These are phyloP conservation scores for Lycaena phlaeas DNA, from an alignment of 2,888 invertebrate genomes.

Conservation along the genomic window DNA sequence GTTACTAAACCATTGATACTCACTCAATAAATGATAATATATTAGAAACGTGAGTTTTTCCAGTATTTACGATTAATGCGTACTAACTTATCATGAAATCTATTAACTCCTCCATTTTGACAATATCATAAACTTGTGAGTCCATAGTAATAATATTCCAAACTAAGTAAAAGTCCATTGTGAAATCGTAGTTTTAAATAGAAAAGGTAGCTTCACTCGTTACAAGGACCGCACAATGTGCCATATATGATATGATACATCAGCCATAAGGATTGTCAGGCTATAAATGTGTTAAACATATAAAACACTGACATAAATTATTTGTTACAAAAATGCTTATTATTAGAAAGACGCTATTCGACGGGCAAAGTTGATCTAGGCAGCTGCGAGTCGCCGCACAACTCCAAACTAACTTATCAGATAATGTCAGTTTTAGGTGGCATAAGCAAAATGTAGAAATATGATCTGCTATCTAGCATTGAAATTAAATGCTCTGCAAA, in stretches of 20 bases:
- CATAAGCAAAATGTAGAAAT: constrained; percentile 4
- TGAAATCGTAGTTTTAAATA: too few species aligned
- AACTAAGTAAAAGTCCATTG: too few species aligned
- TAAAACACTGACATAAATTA: background rate
- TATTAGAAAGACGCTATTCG: constrained; percentile 1
- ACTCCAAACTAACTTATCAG: constrained; percentile 5
- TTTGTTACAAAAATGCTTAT: background rate
- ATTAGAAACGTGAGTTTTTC: too few species aligned
- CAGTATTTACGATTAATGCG: too few species aligned
- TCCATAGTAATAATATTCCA: too few species aligned
- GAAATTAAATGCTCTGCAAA: background rate
- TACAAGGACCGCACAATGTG: background rate
- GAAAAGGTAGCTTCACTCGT: too few species aligned
- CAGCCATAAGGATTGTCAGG: too few species aligned
- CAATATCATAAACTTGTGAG: constrained; percentile 3
- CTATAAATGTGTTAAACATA: background rate
- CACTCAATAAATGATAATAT: too few species aligned
- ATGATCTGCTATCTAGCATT: background rate
- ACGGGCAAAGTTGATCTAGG: constrained; percentile 2
- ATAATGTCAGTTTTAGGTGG: constrained; percentile 3
- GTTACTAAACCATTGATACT: too few species aligned
- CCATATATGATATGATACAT: constrained; percentile 1
- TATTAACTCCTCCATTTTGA: constrained; percentile 4
- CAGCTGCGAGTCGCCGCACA: background rate
- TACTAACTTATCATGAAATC: constrained; percentile 5